Evolutionary conservation across 2,113 vertebrate genomes (phyloP).

Genomic region (Noctilio leporinus): DNA sequence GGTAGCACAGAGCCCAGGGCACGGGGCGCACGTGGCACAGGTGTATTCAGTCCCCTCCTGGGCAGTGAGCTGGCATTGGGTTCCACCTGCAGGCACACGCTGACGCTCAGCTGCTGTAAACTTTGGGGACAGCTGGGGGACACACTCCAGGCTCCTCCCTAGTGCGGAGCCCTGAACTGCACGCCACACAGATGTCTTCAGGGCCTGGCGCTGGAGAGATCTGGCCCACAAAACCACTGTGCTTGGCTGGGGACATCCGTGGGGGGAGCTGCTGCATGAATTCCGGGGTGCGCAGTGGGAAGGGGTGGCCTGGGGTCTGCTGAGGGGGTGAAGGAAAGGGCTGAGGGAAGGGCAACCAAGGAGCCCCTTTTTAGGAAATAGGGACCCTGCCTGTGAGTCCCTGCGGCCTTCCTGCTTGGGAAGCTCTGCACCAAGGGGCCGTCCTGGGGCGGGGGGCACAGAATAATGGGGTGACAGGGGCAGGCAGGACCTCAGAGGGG

Average conservation of each 20-base stretch:
- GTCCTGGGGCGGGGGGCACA: neutral
- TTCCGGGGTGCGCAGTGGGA: neutral
- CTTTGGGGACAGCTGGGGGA: neutral
- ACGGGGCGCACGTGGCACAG: neutral
- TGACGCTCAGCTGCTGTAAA: neutral
- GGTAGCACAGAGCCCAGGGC: neutral
- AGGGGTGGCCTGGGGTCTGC: neutral
- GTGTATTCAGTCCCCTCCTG: neutral
- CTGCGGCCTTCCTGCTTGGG: neutral
- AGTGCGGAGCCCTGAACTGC: no score
- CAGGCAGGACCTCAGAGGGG: neutral
- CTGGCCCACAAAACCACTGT: neutral
- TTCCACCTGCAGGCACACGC: neutral
- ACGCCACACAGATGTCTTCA: neutral
- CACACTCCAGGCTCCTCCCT: neutral
- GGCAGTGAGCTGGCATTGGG: fast-evolving
- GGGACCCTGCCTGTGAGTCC: conserved; percentile 5
- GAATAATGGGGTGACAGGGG: neutral
- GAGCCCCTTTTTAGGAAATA: conserved; percentile 33
- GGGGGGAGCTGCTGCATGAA: neutral
- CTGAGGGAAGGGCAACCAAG: neutral
- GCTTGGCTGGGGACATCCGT: neutral
- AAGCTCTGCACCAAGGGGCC: neutral
- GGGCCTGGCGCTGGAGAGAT: neutral
- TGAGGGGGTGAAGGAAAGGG: neutral